Evolutionary conservation across 2,888 invertebrate species (phyloP).

Genomic region (Tiliacea citrago): DNA sequence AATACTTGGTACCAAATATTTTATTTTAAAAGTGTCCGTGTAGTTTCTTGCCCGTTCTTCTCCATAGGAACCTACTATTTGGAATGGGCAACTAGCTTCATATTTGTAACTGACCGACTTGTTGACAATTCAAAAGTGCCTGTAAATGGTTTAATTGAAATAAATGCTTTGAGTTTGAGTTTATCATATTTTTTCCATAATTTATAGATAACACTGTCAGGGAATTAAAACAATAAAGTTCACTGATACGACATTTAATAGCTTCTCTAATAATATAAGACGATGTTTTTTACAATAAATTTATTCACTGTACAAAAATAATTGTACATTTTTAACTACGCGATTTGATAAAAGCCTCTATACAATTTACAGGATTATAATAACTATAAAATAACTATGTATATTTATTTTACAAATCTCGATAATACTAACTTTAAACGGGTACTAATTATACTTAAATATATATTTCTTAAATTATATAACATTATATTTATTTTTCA

Average conservation of each 20-base stretch:
- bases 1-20: no score
- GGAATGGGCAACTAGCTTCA: no score
- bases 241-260: slow-evolving; percentile 68
- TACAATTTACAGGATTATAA: slow-evolving; percentile 62
- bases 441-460: slow-evolving; percentile 60
- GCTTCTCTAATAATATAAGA: slow-evolving; percentile 71
- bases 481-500: slow-evolving; percentile 45
- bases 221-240: slow-evolving; percentile 9
- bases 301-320: slow-evolving; percentile 79
- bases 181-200: not conserved
- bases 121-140: no score
- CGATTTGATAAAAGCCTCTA: slow-evolving; percentile 67
- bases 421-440: slow-evolving; percentile 58
- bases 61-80: no score
- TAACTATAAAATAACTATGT: slow-evolving; percentile 19
- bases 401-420: slow-evolving; percentile 49
- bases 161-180: no score
- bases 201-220: not conserved
- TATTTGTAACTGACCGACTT: no score
- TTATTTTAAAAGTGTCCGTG: no score
- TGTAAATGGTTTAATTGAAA: no score
- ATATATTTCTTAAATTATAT: slow-evolving; percentile 25
- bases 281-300: slow-evolving; percentile 65
- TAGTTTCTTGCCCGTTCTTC: no score
- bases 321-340: slow-evolving; percentile 70